Evolutionary conservation across 2,888 invertebrate species (phyloP).

Genomic region (Orthosia gracilis): DNA sequence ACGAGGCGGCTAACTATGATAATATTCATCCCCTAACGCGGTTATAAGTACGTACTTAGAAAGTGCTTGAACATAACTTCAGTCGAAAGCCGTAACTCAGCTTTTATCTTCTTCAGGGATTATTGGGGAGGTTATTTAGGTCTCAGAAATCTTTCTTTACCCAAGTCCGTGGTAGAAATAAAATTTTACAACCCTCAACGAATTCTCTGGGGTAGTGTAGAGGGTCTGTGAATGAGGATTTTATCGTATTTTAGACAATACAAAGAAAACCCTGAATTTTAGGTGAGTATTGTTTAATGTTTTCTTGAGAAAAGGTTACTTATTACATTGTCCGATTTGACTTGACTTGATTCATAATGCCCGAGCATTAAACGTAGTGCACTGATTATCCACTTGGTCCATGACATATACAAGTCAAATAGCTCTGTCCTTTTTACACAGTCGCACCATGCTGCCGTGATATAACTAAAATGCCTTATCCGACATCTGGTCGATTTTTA

Average conservation of each 20-base stretch:
- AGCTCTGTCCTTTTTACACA: too few relatives aligned
- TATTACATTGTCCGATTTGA: too few relatives aligned
- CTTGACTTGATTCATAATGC: too few relatives aligned
- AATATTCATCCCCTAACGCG: neutral
- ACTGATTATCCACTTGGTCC: too few relatives aligned
- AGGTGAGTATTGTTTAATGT: neutral
- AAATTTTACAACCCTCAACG: slow-evolving; percentile 16
- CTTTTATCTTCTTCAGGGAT: slow-evolving; percentile 7
- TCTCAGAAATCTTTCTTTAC: neutral
- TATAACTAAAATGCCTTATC: too few relatives aligned
- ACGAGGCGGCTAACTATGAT: too few relatives aligned
- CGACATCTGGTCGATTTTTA: too few relatives aligned
- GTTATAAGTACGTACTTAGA: neutral
- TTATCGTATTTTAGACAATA: neutral
- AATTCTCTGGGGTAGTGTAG: slow-evolving; percentile 15
- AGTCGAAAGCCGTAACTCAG: neutral
- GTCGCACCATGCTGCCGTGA: too few relatives aligned
- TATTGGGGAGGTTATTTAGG: neutral
- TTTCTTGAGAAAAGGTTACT: neutral
- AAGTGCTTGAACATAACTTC: neutral
- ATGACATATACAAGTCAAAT: too few relatives aligned
- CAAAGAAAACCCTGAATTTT: neutral
- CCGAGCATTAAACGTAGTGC: too few relatives aligned
- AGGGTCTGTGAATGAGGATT: slow-evolving; percentile 1
- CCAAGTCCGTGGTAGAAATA: neutral